Percentiles rank a stretch among this genome's conserved stretches.
These are phyloP conservation scores for Clitarchus hookeri DNA, from an alignment of 2,888 invertebrate species.

Conservation along the genomic window DNA sequence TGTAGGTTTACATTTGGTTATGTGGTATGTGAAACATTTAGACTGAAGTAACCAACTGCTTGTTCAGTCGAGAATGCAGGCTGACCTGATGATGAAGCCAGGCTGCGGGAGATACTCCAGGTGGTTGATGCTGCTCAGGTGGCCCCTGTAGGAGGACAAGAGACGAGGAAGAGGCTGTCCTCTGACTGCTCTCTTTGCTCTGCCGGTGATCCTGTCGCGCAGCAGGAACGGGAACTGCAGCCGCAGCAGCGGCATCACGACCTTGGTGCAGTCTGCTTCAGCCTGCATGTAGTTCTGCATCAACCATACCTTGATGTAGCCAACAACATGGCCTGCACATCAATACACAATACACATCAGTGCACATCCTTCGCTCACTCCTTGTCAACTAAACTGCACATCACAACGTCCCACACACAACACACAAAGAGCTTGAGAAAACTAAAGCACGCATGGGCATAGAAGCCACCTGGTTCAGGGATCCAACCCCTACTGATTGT, in stretches of 20 bases:
- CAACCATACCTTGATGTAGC: slow-evolving; percentile 82
- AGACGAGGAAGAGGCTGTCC: slow-evolving; percentile 68
- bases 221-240: slow-evolving; percentile 75
- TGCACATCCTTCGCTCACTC: background rate
- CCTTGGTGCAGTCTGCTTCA: slow-evolving; percentile 57
- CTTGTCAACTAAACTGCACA: background rate
- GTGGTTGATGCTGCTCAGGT: slow-evolving; percentile 68
- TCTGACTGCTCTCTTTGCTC: slow-evolving; percentile 68
- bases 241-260: slow-evolving; percentile 66
- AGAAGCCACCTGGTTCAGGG: too few species aligned
- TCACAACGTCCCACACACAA: background rate
- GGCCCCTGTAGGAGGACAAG: slow-evolving; percentile 72
- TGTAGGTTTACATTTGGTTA: too few species aligned
- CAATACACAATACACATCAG: background rate
- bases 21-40: too few species aligned
- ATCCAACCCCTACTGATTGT: too few species aligned
- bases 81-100: slow-evolving; percentile 69
- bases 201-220: slow-evolving; percentile 67
- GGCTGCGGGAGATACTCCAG: slow-evolving; percentile 69
- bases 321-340: slow-evolving; percentile 59
- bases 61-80: too few species aligned
- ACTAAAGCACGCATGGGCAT: too few species aligned
- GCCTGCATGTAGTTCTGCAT: slow-evolving; percentile 67
- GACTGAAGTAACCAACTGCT: too few species aligned
- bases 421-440: too few species aligned